Percentiles rank a stretch among this genome's conserved stretches.
phyloP scores from a whole-genome alignment of 1,140 invertebrate genomes.

The Drosophila insularis region DNA sequence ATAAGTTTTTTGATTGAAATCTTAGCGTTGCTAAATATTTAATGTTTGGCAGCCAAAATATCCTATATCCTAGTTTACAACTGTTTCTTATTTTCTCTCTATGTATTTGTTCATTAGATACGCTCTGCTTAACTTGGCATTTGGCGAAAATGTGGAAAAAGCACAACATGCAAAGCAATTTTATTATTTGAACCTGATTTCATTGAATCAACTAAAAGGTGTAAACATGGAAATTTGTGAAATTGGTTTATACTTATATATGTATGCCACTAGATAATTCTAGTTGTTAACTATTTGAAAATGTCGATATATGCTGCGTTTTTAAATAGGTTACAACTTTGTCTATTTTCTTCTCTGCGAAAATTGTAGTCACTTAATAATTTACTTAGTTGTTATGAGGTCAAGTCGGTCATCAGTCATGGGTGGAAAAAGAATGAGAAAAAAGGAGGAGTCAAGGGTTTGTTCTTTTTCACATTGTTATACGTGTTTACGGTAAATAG shows the following conservation, averaged over 20 bases:
- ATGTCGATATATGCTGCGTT: neutral
- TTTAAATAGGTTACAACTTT: conserved; percentile 14
- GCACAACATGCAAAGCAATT: neutral
- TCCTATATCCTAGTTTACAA: too few relatives aligned
- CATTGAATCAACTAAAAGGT: neutral
- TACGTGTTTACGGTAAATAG: conserved; percentile 35
- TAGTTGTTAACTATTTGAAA: neutral
- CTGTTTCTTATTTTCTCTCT: too few relatives aligned
- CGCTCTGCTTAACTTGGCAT: conserved; percentile 22
- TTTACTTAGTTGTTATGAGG: neutral
- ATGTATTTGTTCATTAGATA: neutral
- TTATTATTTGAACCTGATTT: conserved; percentile 22
- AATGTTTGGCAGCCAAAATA: too few relatives aligned
- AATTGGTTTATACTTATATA: neutral
- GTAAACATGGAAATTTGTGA: neutral
- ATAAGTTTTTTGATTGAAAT: too few relatives aligned
- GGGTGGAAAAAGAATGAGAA: neutral
- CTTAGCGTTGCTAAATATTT: too few relatives aligned
- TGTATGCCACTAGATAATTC: neutral
- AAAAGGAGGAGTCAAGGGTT: conserved; percentile 1
- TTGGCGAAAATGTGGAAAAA: neutral
- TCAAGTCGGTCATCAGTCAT: neutral
- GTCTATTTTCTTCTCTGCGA: neutral
- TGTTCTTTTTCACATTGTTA: conserved; percentile 36
- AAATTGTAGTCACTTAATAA: conserved; percentile 1